Percentiles rank a stretch among this genome's conserved stretches.
Conservation (phyloP, 1,140 invertebrate species). For the Caenorhabditis latens region DNA sequence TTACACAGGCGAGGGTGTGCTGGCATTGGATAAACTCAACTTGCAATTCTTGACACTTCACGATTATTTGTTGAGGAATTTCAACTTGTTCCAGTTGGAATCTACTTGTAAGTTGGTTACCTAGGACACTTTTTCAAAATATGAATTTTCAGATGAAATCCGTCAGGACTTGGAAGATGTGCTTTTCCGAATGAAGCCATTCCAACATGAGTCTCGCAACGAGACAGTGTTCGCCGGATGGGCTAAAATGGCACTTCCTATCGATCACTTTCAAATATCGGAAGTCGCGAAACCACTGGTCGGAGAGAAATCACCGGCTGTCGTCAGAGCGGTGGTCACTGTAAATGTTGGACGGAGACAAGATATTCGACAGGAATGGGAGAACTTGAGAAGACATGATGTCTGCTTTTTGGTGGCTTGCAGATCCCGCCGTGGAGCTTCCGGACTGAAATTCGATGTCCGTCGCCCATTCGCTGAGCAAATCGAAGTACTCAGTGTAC, state of each 20-base stretch:
- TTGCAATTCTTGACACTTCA: conserved; percentile 97
- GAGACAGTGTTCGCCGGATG: conserved; percentile 93
- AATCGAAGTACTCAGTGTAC: conserved; percentile 86
- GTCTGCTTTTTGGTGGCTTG: conserved; percentile 91
- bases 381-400: conserved; percentile 94
- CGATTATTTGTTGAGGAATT: conserved; percentile 97
- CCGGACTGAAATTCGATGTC: conserved; percentile 81
- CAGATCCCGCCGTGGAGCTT: conserved; percentile 79
- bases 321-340: conserved; percentile 92
- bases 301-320: conserved; percentile 89
- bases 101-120: conserved; percentile 87
- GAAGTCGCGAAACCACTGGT: conserved; percentile 81
- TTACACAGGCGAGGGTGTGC: conserved; percentile 87
- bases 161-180: conserved; percentile 96
- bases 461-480: conserved; percentile 85
- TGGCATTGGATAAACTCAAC: conserved; percentile 97
- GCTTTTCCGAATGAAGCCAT: conserved; percentile 91
- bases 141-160: conserved; percentile 68
- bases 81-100: conserved; percentile 96
- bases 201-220: conserved; percentile 84
- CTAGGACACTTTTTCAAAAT: conserved; percentile 52
- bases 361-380: conserved; percentile 96
- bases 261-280: conserved; percentile 91
- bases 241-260: conserved; percentile 97
- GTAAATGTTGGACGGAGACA: conserved; percentile 90